phyloP scores from a whole-genome alignment of 2,113 vertebrate genomes.

The Cyprinus carpio region DNA sequence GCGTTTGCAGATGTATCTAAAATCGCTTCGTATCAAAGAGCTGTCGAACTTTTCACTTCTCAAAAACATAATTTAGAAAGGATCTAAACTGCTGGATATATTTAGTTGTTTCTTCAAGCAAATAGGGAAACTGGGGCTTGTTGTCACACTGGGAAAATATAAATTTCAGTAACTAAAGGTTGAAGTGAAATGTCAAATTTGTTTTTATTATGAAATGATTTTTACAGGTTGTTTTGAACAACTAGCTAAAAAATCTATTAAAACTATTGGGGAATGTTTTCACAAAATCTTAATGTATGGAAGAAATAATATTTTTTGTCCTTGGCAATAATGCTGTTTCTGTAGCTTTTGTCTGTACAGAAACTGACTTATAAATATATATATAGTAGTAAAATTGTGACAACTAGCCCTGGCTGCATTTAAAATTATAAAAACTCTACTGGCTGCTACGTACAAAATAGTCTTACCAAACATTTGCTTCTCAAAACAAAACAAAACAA shows the following conservation, averaged over 20 bases:
- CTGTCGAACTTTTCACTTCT: neutral
- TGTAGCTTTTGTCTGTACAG: neutral
- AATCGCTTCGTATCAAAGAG: constrained; percentile 4
- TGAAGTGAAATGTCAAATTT: neutral
- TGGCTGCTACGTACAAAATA: too few relatives aligned
- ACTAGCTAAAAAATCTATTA: neutral
- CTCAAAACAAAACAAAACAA: neutral
- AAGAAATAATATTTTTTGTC: neutral
- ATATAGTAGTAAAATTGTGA: neutral
- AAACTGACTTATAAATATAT: neutral
- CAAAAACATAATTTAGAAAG: neutral
- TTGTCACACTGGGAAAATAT: neutral
- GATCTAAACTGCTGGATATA: neutral
- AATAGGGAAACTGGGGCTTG: neutral
- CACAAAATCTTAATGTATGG: neutral
- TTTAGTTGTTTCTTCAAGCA: neutral
- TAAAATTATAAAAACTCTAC: neutral
- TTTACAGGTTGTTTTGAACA: neutral
- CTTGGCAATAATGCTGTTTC: neutral
- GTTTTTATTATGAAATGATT: neutral
- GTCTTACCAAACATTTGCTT: neutral
- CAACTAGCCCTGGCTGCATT: neutral
- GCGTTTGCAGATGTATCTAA: constrained; percentile 10
- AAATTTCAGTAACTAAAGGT: neutral
- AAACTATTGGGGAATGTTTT: neutral